phyloP scores from a whole-genome alignment of 2,888 invertebrate genomes.

The Rutpela maculata region DNA sequence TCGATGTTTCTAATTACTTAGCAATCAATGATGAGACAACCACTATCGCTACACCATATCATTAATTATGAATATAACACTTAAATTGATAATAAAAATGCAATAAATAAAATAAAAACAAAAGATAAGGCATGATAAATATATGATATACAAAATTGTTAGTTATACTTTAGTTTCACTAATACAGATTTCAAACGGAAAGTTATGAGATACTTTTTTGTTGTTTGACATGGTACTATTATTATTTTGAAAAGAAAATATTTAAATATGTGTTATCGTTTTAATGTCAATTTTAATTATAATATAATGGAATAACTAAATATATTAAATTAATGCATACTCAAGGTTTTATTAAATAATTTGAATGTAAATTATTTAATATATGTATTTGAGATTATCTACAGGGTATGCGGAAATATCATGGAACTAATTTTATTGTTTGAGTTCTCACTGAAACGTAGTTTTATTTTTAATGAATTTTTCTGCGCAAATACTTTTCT shows the following conservation, averaged over 20 bases:
- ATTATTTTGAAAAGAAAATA: no score
- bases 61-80: slow-evolving; percentile 17
- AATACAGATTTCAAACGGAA: background rate
- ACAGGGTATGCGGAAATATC: no score
- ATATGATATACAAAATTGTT: background rate
- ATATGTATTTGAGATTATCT: no score
- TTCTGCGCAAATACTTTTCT: no score
- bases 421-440: no score
- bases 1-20: no score
- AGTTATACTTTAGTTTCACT: background rate
- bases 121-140: background rate
- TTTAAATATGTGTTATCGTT: no score
- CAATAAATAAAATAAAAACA: slow-evolving; percentile 15
- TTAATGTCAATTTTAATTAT: no score
- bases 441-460: no score
- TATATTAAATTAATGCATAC: background rate
- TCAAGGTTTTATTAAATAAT: background rate
- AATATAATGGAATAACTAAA: no score
- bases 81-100: slow-evolving; percentile 17
- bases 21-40: background rate
- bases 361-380: background rate
- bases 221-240: background rate
- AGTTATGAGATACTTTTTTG: background rate
- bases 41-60: background rate
- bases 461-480: no score